Percentiles rank a stretch among this genome's conserved stretches.
phyloP scores from a whole-genome alignment of 2,797 vertebrate genomes.

The Phalanger gymnotis region DNA sequence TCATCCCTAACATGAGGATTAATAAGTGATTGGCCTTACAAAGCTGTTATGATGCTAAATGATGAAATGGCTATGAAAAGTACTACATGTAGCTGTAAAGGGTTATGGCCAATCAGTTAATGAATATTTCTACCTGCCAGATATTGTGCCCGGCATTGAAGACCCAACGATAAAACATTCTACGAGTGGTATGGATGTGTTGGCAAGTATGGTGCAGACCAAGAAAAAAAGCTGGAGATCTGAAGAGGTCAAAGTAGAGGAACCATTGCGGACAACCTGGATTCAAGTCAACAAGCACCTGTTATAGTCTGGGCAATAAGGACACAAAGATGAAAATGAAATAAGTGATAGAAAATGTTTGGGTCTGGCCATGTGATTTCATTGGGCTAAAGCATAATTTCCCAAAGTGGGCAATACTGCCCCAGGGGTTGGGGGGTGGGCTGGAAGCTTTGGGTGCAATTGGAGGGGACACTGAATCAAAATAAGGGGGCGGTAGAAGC shows the following conservation, averaged over 20 bases:
- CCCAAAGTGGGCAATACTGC: too few relatives aligned
- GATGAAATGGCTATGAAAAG: conserved; percentile 42
- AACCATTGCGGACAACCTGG: not conserved
- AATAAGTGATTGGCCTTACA: not conserved
- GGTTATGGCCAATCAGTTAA: not conserved
- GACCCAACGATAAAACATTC: not conserved
- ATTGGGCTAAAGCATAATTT: not conserved
- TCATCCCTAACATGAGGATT: conserved; percentile 46
- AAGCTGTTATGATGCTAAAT: conserved; percentile 13
- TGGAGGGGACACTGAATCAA: too few relatives aligned
- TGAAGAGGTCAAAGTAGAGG: not conserved
- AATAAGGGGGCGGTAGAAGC: too few relatives aligned
- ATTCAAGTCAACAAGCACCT: not conserved
- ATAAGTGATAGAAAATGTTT: not conserved
- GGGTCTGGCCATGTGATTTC: not conserved
- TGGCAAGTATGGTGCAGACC: not conserved
- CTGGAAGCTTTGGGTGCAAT: too few relatives aligned
- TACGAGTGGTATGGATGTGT: not conserved
- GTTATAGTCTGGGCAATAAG: too few relatives aligned
- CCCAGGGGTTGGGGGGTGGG: too few relatives aligned
- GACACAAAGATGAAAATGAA: not conserved
- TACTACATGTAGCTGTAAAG: not conserved
- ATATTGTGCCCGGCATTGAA: not conserved
- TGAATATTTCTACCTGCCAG: not conserved
- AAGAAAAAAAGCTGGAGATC: not conserved